Evolutionary conservation across 2,113 vertebrate species (phyloP).

Genomic region (Dasyurus viverrinus): DNA sequence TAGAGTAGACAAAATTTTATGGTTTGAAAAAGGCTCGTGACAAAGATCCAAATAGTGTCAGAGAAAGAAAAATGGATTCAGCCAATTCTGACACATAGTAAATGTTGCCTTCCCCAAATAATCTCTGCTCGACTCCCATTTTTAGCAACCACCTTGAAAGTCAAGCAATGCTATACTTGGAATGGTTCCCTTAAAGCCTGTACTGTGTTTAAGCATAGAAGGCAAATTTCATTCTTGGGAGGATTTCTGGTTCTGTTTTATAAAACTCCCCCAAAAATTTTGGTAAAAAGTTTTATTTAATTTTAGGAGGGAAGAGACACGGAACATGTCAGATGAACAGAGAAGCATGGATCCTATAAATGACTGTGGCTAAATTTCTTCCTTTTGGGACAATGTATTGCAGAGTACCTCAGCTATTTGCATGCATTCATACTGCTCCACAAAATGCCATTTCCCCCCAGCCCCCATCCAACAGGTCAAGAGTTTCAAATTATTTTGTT

Average conservation of each 20-base stretch:
- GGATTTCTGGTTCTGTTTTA: neutral
- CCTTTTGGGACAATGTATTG: neutral
- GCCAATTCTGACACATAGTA: neutral
- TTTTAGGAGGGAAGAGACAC: neutral
- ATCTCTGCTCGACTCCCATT: conserved; percentile 14
- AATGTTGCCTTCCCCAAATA: neutral
- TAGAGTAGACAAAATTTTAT: neutral
- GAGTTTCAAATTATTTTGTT: neutral
- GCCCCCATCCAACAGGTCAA: neutral
- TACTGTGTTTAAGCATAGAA: neutral
- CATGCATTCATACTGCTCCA: neutral
- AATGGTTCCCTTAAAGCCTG: neutral
- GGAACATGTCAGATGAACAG: neutral
- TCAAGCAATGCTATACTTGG: conserved; percentile 17
- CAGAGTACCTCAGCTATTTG: neutral
- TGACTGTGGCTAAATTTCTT: neutral
- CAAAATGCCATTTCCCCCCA: neutral
- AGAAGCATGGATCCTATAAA: neutral
- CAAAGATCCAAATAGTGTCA: neutral
- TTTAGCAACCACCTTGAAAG: conserved; percentile 57
- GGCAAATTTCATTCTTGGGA: neutral
- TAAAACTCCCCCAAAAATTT: conserved; percentile 28
- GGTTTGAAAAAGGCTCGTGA: neutral
- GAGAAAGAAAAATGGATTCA: neutral
- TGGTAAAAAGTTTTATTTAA: neutral